Evolutionary conservation across 2,888 invertebrate genomes (phyloP).

Genomic region (Nemurella pictetii): DNA sequence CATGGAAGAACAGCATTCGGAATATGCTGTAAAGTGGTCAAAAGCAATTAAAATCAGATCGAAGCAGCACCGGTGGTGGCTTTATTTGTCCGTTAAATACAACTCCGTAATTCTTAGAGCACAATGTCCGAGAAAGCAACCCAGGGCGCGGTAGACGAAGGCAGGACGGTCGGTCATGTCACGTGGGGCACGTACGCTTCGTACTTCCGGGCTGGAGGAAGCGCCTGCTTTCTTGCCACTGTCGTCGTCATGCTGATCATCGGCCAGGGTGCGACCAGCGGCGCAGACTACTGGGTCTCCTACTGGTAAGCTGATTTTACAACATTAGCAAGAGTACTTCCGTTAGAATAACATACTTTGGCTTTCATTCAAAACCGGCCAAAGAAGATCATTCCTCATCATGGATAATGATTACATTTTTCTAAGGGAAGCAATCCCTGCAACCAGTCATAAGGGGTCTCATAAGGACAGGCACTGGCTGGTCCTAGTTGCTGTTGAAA

Average conservation of each 20-base stretch:
- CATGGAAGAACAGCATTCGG: too few species aligned
- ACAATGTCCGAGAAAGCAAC: neutral
- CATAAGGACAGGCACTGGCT: too few species aligned
- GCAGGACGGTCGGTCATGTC: neutral
- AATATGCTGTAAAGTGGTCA: too few species aligned
- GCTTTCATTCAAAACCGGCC: neutral
- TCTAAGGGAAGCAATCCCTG: neutral
- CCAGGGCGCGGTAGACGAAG: slow-evolving; percentile 18
- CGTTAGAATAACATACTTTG: neutral
- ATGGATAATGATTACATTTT: neutral
- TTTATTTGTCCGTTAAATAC: too few species aligned
- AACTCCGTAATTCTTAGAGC: neutral
- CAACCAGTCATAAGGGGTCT: too few species aligned
- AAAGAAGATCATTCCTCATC: neutral
- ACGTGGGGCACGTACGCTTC: slow-evolving; percentile 14
- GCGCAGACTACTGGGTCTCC: slow-evolving; percentile 77
- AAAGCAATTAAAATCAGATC: too few species aligned
- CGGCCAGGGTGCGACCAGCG: slow-evolving; percentile 57
- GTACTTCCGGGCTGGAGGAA: slow-evolving; percentile 28
- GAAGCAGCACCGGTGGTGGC: too few species aligned
- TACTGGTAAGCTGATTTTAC: too few species aligned
- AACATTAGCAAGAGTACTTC: slow-evolving; percentile 31
- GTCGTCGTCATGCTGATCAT: slow-evolving; percentile 20
- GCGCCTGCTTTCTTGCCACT: neutral
- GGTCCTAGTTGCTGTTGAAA: too few species aligned